These are phyloP conservation scores for Heteromyza rotundicornis DNA, from an alignment of 2,888 invertebrate genomes.

Conservation along the genomic window DNA sequence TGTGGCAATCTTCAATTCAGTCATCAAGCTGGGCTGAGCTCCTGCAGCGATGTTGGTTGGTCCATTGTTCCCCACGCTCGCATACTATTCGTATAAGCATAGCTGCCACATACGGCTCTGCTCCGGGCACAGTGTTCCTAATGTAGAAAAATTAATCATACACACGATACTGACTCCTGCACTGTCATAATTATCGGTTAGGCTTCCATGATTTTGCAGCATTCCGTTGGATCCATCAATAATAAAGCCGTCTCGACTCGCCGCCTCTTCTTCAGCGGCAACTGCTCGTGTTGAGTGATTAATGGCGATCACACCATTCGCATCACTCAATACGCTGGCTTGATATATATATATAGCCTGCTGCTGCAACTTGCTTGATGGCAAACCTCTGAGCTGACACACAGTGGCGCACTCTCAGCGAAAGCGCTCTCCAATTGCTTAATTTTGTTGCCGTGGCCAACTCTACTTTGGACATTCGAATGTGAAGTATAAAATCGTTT, in stretches of 20 bases:
- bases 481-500: slow-evolving; percentile 54
- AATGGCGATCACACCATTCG: slow-evolving; percentile 49
- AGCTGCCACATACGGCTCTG: neutral
- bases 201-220: slow-evolving; percentile 48
- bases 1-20: slow-evolving; percentile 32
- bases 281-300: slow-evolving; percentile 61
- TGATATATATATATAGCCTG: slow-evolving; percentile 29
- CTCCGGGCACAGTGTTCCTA: neutral
- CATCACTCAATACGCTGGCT: slow-evolving; percentile 31
- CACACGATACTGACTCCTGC: slow-evolving; percentile 51
- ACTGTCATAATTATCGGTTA: slow-evolving; percentile 58
- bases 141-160: slow-evolving; percentile 41
- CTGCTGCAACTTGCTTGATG: slow-evolving; percentile 2
- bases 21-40: slow-evolving; percentile 26
- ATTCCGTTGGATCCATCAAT: slow-evolving; percentile 50
- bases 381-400: neutral
- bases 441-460: slow-evolving; percentile 10
- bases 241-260: slow-evolving; percentile 18
- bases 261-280: slow-evolving; percentile 33
- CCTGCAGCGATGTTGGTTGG: slow-evolving; percentile 9
- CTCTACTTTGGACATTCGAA: slow-evolving; percentile 24
- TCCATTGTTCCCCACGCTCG: neutral
- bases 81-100: too few relatives aligned
- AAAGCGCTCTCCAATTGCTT: too few relatives aligned
- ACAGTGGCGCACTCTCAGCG: slow-evolving; percentile 1